Conservation (phyloP, 2,113 vertebrate genomes). For the Regulus satrapa region DNA sequence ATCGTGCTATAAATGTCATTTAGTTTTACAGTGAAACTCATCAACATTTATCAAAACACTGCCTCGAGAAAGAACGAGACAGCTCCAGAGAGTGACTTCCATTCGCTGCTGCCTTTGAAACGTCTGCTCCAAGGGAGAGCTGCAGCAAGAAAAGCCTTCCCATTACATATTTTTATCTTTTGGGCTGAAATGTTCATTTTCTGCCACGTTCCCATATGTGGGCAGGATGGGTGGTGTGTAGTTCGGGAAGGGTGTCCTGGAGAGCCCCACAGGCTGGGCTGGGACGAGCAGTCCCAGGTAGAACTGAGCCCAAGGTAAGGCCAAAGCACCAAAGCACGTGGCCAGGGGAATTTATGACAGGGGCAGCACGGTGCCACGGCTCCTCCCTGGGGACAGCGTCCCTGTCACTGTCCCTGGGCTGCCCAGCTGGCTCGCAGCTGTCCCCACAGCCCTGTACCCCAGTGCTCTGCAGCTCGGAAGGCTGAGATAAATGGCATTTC, state of each 20-base stretch:
- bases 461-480: not conserved
- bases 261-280: not conserved
- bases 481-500: not conserved
- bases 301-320: rapidly evolving
- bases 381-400: rapidly evolving
- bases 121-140: constrained; percentile 28
- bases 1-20: constrained; percentile 73
- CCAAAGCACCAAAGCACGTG: not conserved
- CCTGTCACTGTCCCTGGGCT: not conserved
- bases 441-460: not conserved
- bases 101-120: constrained; percentile 46
- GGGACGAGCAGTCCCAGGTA: not conserved
- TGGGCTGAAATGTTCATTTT: not conserved
- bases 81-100: constrained; percentile 45
- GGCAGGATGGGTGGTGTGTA: rapidly evolving
- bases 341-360: not conserved
- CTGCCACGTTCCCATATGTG: rapidly evolving
- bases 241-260: not conserved
- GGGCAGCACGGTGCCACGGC: not conserved
- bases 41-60: constrained; percentile 78
- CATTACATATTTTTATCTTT: not conserved
- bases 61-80: constrained; percentile 68
- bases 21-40: constrained; percentile 80
- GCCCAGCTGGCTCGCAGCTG: not conserved
- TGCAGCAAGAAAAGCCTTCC: not conserved